phyloP scores from a whole-genome alignment of 2,888 invertebrate genomes.

The Drosophila fungiperda region DNA sequence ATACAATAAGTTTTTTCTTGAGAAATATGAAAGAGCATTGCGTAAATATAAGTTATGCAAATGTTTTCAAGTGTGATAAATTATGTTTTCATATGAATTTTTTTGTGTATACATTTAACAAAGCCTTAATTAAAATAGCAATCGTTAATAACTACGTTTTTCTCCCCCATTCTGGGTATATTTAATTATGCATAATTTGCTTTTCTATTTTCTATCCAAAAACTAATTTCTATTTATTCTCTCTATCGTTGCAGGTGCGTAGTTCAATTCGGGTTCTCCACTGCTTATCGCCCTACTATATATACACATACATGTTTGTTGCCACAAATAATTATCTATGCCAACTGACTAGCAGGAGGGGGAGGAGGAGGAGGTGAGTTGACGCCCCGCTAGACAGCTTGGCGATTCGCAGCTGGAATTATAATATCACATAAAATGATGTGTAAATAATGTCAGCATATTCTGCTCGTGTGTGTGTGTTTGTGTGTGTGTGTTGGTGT shows the following conservation, averaged over 20 bases:
- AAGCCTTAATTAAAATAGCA: neutral
- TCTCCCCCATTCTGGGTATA: neutral
- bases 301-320: slow-evolving; percentile 19
- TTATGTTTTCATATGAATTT: neutral
- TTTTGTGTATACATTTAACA: neutral
- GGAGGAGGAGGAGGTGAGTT: slow-evolving; percentile 49
- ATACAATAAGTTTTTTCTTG: slow-evolving; percentile 7
- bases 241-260: slow-evolving; percentile 67
- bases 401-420: slow-evolving; percentile 58
- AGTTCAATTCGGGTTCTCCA: slow-evolving; percentile 20
- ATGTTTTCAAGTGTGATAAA: neutral
- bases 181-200: slow-evolving; percentile 16
- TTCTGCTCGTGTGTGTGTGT: slow-evolving; percentile 9
- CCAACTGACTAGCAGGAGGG: slow-evolving; percentile 10
- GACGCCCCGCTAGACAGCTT: slow-evolving; percentile 62
- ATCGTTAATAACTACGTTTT: neutral
- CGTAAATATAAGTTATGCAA: neutral
- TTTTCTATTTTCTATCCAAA: neutral
- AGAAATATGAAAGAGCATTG: slow-evolving; percentile 1
- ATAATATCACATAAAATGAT: slow-evolving; percentile 62
- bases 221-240: slow-evolving; percentile 54
- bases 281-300: slow-evolving; percentile 26
- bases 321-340: slow-evolving; percentile 54
- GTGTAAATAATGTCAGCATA: slow-evolving; percentile 59
- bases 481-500: slow-evolving; percentile 30